A percentile compares a stretch with the other conserved stretches of the same genome.
Conservation (phyloP, 1,140 invertebrate species). For the Archegozetes longisetosus region DNA sequence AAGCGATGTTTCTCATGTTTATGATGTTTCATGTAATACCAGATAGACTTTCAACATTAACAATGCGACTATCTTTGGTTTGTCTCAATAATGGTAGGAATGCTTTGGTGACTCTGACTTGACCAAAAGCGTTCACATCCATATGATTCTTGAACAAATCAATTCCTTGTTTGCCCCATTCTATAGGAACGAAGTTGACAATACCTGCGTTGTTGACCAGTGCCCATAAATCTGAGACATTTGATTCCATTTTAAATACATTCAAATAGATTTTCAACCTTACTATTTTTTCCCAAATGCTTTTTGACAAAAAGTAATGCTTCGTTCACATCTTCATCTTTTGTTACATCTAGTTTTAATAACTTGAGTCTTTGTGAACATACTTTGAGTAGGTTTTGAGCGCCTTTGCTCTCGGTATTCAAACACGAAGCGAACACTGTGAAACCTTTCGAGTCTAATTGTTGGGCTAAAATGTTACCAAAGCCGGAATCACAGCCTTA, state of each 20-base stretch:
- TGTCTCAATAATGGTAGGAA: constrained; percentile 55
- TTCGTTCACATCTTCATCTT: constrained; percentile 18
- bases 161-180: constrained; percentile 28
- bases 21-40: constrained; percentile 13
- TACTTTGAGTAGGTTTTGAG: constrained; percentile 19
- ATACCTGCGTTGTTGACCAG: constrained; percentile 69
- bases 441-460: constrained; percentile 31
- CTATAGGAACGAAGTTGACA: constrained; percentile 31
- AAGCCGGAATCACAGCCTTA: constrained; percentile 27
- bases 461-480: constrained; percentile 29
- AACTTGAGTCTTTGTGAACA: constrained; percentile 21
- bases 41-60: constrained; percentile 35
- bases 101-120: constrained; percentile 35
- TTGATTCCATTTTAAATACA: neutral
- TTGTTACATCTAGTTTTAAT: constrained; percentile 32
- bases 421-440: constrained; percentile 36
- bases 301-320: neutral
- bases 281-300: neutral
- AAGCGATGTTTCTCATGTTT: neutral
- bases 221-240: constrained; percentile 50
- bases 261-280: neutral
- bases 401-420: constrained; percentile 26
- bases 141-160: constrained; percentile 23
- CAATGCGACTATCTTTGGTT: constrained; percentile 37
- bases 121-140: constrained; percentile 50